A percentile compares a stretch with the other conserved stretches of the same genome.
These are phyloP conservation scores for Tenthredo mesomela DNA, from an alignment of 2,888 invertebrate species.

Conservation along the genomic window DNA sequence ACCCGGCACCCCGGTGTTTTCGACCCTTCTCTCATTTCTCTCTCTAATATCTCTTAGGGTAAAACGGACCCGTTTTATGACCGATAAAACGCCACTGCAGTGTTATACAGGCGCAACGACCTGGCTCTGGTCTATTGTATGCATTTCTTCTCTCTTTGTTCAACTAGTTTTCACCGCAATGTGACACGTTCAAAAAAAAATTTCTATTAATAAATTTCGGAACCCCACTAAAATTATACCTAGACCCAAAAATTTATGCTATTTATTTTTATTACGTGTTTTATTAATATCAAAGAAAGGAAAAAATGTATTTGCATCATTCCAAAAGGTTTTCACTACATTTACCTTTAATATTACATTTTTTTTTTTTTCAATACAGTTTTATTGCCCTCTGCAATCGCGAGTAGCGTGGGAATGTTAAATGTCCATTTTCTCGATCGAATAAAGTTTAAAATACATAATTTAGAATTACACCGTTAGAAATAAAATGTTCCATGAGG, in stretches of 20 bases:
- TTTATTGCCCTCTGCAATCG: not conserved
- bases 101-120: slow-evolving; percentile 16
- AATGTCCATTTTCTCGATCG: not conserved
- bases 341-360: not conserved
- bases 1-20: not conserved
- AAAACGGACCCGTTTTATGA: slow-evolving; percentile 48
- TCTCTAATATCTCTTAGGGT: not conserved
- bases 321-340: not conserved
- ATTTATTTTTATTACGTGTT: not conserved
- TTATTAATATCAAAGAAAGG: not conserved
- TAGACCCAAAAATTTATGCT: not conserved
- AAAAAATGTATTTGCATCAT: not conserved
- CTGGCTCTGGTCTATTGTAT: slow-evolving; percentile 22
- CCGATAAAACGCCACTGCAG: slow-evolving; percentile 49
- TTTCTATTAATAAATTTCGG: not conserved
- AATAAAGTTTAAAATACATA: not conserved
- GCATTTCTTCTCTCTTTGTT: not conserved
- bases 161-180: not conserved
- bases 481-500: too few species aligned
- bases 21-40: not conserved
- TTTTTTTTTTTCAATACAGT: too few species aligned
- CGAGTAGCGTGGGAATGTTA: not conserved
- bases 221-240: not conserved
- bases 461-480: not conserved
- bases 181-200: not conserved